These are phyloP conservation scores for Proterorhinus semilunaris DNA, from an alignment of 2,113 vertebrate species.

Conservation along the genomic window DNA sequence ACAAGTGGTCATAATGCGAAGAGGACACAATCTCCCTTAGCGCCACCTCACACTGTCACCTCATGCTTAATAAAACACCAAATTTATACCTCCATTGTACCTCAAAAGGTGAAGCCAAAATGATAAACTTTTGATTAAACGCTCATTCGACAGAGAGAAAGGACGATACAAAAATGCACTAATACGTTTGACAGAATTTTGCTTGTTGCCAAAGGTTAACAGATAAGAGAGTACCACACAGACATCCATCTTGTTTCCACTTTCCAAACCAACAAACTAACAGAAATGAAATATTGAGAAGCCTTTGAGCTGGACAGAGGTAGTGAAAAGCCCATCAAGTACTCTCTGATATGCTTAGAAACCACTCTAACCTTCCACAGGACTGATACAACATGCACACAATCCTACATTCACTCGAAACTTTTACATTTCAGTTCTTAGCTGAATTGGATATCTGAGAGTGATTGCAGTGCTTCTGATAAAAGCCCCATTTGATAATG, in stretches of 20 bases:
- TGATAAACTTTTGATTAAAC: neutral
- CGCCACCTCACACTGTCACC: slow-evolving; percentile 5
- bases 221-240: slow-evolving; percentile 27
- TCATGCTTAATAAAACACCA: neutral
- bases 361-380: slow-evolving; percentile 50
- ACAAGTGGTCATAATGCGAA: slow-evolving; percentile 25
- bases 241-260: slow-evolving; percentile 26
- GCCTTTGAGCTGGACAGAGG: slow-evolving; percentile 37
- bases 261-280: slow-evolving; percentile 65
- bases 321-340: slow-evolving; percentile 50
- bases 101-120: neutral
- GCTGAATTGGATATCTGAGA: slow-evolving; percentile 73
- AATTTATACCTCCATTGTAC: neutral
- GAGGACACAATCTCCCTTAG: slow-evolving; percentile 16
- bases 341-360: slow-evolving; percentile 50
- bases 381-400: slow-evolving; percentile 54
- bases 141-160: neutral
- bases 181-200: slow-evolving; percentile 10
- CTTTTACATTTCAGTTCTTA: slow-evolving; percentile 78
- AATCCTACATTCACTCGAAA: slow-evolving; percentile 71
- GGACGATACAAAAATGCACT: neutral
- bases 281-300: slow-evolving; percentile 72
- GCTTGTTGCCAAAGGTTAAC: slow-evolving; percentile 6
- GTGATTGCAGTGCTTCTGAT: slow-evolving; percentile 70
- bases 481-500: slow-evolving; percentile 79